A percentile compares a stretch with the other conserved stretches of the same genome.
These are phyloP conservation scores for Perca fluviatilis DNA, from an alignment of 2,113 vertebrate genomes.

Conservation along the genomic window DNA sequence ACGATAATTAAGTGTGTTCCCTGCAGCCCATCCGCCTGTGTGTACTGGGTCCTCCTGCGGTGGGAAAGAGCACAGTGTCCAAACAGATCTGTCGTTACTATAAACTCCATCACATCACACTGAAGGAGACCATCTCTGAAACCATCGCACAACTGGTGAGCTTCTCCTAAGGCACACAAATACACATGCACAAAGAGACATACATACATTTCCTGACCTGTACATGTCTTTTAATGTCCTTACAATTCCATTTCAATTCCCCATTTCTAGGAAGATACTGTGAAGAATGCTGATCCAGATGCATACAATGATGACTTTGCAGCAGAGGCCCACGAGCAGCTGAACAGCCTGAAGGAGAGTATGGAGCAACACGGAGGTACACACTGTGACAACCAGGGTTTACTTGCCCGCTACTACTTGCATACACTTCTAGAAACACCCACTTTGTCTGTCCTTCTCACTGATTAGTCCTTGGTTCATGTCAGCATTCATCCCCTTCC, in stretches of 20 bases:
- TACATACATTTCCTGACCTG: background rate
- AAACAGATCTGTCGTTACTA: conserved; percentile 87
- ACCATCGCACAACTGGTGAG: conserved; percentile 87
- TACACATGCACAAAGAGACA: background rate
- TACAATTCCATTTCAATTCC: background rate
- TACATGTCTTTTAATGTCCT: background rate
- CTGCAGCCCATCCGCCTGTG: conserved; percentile 90
- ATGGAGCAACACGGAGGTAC: conserved; percentile 87
- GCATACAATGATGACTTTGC: conserved; percentile 70
- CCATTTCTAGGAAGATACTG: conserved; percentile 63
- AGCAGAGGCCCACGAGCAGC: conserved; percentile 81
- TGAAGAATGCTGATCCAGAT: conserved; percentile 59
- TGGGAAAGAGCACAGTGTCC: conserved; percentile 89
- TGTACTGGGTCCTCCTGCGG: conserved; percentile 91
- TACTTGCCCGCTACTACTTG: too few relatives aligned
- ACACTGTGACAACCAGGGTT: background rate
- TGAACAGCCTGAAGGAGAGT: conserved; percentile 85
- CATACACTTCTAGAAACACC: background rate
- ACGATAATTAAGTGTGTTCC: background rate
- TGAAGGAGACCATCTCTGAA: conserved; percentile 86
- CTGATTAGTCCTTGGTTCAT: background rate
- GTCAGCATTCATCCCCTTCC: background rate
- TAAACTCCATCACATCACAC: conserved; percentile 88
- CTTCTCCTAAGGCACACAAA: background rate
- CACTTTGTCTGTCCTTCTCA: background rate